Percentiles rank a stretch among this genome's conserved stretches.
These are phyloP conservation scores for Xyliphius kryptos DNA, from an alignment of 2,113 vertebrate species.

Conservation along the genomic window DNA sequence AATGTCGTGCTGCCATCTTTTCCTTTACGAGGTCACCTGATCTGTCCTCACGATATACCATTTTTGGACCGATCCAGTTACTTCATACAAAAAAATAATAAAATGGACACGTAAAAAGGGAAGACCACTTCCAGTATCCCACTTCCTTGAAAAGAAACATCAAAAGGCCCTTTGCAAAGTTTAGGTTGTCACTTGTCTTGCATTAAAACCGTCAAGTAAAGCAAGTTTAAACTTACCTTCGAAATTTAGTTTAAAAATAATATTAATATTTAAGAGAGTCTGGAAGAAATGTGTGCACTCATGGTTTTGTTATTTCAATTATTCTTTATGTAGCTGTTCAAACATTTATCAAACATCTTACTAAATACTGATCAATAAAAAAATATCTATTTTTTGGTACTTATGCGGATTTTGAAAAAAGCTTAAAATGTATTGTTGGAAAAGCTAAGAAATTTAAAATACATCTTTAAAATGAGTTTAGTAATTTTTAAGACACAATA, in stretches of 20 bases:
- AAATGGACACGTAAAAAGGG: neutral
- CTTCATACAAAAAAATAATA: slow-evolving; percentile 8
- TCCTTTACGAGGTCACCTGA: slow-evolving; percentile 28
- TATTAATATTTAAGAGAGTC: too few relatives aligned
- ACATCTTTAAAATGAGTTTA: too few relatives aligned
- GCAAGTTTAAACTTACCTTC: slow-evolving; percentile 3
- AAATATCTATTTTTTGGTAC: too few relatives aligned
- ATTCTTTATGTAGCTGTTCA: too few relatives aligned
- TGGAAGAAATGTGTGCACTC: neutral
- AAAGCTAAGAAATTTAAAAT: too few relatives aligned
- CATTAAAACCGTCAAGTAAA: slow-evolving; percentile 30
- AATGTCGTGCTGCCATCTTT: slow-evolving; percentile 1
- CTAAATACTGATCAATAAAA: too few relatives aligned
- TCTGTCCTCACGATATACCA: slow-evolving; percentile 28
- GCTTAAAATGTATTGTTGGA: too few relatives aligned
- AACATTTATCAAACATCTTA: too few relatives aligned
- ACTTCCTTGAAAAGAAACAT: slow-evolving; percentile 37
- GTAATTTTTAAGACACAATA: too few relatives aligned
- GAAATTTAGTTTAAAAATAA: too few relatives aligned
- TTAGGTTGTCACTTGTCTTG: slow-evolving; percentile 21
- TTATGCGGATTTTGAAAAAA: too few relatives aligned
- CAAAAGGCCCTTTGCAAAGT: slow-evolving; percentile 13
- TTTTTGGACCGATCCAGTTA: slow-evolving; percentile 33
- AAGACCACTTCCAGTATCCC: slow-evolving; percentile 25
- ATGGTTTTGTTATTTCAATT: too few relatives aligned